Base-by-base conservation (phyloP, 2,888 invertebrate species). In the Folsomia manolachei region DNA sequence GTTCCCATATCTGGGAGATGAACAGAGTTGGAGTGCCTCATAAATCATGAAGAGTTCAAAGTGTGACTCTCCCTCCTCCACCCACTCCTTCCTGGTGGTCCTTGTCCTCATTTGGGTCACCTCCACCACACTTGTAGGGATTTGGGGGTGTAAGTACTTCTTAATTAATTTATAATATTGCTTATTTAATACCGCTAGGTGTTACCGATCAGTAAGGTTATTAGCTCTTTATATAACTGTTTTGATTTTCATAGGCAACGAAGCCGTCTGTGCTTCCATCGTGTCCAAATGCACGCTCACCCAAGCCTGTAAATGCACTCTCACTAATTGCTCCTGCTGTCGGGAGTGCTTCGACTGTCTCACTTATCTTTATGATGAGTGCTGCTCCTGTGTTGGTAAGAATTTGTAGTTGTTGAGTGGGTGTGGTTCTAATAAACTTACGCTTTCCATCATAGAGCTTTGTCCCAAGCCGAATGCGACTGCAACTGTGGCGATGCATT, bases 301-400 rank as follows among this genome's bases (percentile, higher is more conserved):
- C 18, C 94, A 95, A 84, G 93, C 95, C 67, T 97, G 97, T 86
- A 95, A 95, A 84, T 97, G 97, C 85, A 95, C 97, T 83, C 86
- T 94, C 81, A 91, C 90, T 82, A 93, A 93, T 83, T 95, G 95
- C 83, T 91, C 93, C n/a, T 97, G 96, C 83, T 97, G 95, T 85
- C 92, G 92, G 82, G 95, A 96, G 83, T 97, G 97, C 82, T 91
- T 91, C 81, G 91, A 89, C 82, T 97, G 97, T 83, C 88, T 97
- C 72, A 92, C 91, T 79, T 90, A 91, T 82, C 88, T 95, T 67
- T 97, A 94, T 84, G 90, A 90, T 78, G 95, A 97, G 84, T 97
- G 97, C 85, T 97, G 97, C 83, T 95, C 95, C 70, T 97, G 97
- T 87, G 95, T 97, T 81, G 97, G 97, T 97, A 86, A 90, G 93